phyloP scores from a whole-genome alignment of 2,888 invertebrate genomes.

The Dione juno region DNA sequence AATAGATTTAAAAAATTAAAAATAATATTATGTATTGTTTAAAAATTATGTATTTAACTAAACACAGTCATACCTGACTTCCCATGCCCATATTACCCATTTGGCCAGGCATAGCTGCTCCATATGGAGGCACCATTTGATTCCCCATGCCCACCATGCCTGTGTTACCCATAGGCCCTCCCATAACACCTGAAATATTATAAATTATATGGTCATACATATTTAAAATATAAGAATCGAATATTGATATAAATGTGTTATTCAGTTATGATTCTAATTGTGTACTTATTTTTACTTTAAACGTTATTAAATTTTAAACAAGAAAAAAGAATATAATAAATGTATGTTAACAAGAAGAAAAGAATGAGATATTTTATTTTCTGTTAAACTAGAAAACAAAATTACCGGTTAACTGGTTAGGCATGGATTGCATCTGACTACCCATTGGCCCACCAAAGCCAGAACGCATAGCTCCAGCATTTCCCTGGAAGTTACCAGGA shows the following conservation, averaged over 20 bases:
- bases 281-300: too few species aligned
- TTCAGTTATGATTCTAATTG: too few species aligned
- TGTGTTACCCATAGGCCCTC: slow-evolving; percentile 79
- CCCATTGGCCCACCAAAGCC: slow-evolving; percentile 85
- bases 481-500: slow-evolving; percentile 86
- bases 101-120: slow-evolving; percentile 79
- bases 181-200: slow-evolving; percentile 75
- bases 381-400: neutral
- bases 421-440: slow-evolving; percentile 84
- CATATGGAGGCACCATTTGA: slow-evolving; percentile 81
- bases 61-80: slow-evolving; percentile 61
- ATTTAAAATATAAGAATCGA: neutral
- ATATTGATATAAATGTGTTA: neutral
- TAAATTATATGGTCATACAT: neutral
- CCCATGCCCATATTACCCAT: slow-evolving; percentile 81
- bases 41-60: neutral
- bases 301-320: too few species aligned
- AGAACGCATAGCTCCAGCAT: slow-evolving; percentile 84
- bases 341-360: neutral
- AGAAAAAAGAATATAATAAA: neutral
- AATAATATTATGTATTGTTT: neutral
- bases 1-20: neutral
- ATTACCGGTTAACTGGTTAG: slow-evolving; percentile 83
- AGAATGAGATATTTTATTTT: neutral
- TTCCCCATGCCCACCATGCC: slow-evolving; percentile 84